These are phyloP conservation scores for Cetoscarus ocellatus DNA, from an alignment of 2,797 vertebrate species.

Conservation along the genomic window DNA sequence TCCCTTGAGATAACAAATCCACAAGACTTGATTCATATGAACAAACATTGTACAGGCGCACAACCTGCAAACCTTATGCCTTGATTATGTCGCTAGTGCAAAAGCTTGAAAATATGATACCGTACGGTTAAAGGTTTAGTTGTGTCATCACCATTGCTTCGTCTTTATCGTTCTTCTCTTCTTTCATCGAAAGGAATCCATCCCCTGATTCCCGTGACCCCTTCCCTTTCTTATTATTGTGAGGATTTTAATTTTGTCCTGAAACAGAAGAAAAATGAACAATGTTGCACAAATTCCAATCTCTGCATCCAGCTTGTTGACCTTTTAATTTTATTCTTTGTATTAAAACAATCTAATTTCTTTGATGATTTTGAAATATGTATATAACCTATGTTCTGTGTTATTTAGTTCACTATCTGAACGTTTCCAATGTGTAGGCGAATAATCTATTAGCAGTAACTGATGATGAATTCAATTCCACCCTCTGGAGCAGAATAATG, in stretches of 20 bases:
- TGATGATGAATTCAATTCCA: slow-evolving; percentile 54
- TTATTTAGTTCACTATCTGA: slow-evolving; percentile 20
- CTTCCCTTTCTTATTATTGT: not conserved
- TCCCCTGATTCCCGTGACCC: not conserved
- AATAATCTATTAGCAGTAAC: slow-evolving; percentile 14
- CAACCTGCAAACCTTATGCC: too few relatives aligned
- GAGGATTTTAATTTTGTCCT: not conserved
- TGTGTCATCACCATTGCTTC: not conserved
- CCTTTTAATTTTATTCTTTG: too few relatives aligned
- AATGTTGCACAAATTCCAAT: not conserved
- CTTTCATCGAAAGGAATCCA: not conserved
- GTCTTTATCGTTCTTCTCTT: not conserved
- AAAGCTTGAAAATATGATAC: too few relatives aligned
- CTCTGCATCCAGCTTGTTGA: not conserved
- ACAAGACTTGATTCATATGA: too few relatives aligned
- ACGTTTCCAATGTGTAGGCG: slow-evolving; percentile 2
- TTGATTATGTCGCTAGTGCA: too few relatives aligned
- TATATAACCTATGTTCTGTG: not conserved
- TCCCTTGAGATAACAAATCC: too few relatives aligned
- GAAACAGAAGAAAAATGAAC: not conserved
- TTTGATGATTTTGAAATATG: too few relatives aligned
- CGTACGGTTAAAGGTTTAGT: not conserved
- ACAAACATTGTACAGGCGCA: too few relatives aligned
- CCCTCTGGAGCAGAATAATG: slow-evolving; percentile 53
- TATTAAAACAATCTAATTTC: too few relatives aligned